Evolutionary conservation across 1,140 invertebrate genomes (phyloP).

Genomic region (Magallana ariakensis): DNA sequence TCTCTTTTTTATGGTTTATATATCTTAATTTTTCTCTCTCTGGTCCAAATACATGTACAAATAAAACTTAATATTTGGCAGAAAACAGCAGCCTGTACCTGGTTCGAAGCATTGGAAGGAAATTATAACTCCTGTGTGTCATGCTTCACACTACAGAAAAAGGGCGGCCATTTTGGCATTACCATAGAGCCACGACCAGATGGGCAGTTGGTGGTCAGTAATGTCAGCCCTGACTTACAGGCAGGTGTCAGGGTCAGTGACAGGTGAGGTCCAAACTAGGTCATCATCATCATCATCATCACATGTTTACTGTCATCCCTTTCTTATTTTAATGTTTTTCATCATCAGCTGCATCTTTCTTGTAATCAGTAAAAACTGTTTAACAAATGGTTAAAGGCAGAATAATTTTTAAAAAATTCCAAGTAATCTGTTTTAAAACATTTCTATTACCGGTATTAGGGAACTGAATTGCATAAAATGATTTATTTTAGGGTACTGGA

Average conservation of each 20-base stretch:
- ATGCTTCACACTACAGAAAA: conserved; percentile 28
- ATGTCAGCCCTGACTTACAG: background rate
- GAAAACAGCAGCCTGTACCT: background rate
- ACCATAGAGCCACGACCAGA: background rate
- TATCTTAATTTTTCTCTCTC: background rate
- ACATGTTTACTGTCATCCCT: too few species aligned
- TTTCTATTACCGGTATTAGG: too few species aligned
- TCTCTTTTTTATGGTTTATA: background rate
- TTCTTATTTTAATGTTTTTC: too few species aligned
- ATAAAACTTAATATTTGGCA: background rate
- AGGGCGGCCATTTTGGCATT: conserved; percentile 19
- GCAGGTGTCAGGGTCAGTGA: background rate
- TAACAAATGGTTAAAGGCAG: too few species aligned
- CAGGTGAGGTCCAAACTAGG: background rate
- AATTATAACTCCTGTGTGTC: background rate
- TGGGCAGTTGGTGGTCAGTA: conserved; percentile 3
- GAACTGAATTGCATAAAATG: background rate
- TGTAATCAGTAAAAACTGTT: too few species aligned
- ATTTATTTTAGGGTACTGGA: background rate
- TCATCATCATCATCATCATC: too few species aligned
- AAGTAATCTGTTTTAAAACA: too few species aligned
- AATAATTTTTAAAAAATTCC: too few species aligned
- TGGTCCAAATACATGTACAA: too few species aligned
- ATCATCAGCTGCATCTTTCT: too few species aligned
- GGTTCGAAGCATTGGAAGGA: conserved; percentile 27